Base-by-base conservation (phyloP, 2,797 vertebrate species). In the Rhinella marina region DNA sequence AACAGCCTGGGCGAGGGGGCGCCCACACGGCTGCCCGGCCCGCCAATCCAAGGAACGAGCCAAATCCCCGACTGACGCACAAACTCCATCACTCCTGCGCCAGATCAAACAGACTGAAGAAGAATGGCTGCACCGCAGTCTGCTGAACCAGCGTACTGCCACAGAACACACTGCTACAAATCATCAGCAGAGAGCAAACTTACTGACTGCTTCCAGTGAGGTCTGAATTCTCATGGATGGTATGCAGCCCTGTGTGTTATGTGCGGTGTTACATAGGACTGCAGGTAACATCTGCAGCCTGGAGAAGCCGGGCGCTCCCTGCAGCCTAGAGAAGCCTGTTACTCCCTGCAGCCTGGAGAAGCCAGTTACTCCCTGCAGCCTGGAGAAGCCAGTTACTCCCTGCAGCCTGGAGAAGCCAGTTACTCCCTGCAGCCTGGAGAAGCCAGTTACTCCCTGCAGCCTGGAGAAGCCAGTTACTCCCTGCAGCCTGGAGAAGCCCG, bases 91-190 rank as follows among this genome's bases (percentile, higher is more conserved):
- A 66, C 16, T 48, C 16, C 48, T 82, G 41, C 0, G 14, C 81
- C 50, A 54, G 62, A 84, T 84, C 82, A 84, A 84, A 84, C 27
- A 73, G 68, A 83, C 64, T 29, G 17, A 19, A 70, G 23, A 52
- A 82, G 23, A 52, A 82, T 25, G 7, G 64, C 81, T 70, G 25
- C n/a, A 25, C 50, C 16, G 16, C 4, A 57, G 23, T 13, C 23
- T 17, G n/a, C 23, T 14, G 64, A 54, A 66, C 16, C 62, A 61
- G 27, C 32, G 2, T 16, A 57, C 13, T 2, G 56, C 13, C 14
- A 57, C 56, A 62, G 59, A 62, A 62, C 59, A 62, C 59, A 19
- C 16, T 14, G 56, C 59, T 23, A 61, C 59, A 61, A 61, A 23
- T 54, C 52, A 54, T 11, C 52, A 54, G 52, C 13, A 14, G 52